A percentile compares a stretch with the other conserved stretches of the same genome.
Conservation (phyloP, 2,888 invertebrate genomes). For the Eilema caniola region DNA sequence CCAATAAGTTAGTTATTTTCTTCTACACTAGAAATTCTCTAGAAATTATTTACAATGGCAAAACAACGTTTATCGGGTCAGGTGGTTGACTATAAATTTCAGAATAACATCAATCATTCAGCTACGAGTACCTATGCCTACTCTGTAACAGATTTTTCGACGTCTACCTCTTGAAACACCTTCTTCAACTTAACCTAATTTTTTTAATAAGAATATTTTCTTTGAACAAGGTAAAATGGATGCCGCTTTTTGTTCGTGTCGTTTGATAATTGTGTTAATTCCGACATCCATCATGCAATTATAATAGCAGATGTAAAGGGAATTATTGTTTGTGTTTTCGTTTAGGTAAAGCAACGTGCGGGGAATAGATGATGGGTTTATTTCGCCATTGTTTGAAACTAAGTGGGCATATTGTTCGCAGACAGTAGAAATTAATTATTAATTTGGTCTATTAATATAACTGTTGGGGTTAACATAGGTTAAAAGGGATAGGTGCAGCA, state of each 20-base stretch:
- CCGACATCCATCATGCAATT: constrained; percentile 65
- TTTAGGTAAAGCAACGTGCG: constrained; percentile 38
- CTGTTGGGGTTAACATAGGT: constrained; percentile 2
- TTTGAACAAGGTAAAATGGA: constrained; percentile 43
- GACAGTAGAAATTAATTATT: constrained; percentile 42
- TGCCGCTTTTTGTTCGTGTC: constrained; percentile 45
- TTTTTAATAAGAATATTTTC: constrained; percentile 38
- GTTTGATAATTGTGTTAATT: constrained; percentile 63
- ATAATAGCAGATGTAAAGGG: constrained; percentile 46
- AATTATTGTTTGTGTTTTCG: constrained; percentile 30
- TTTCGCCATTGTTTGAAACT: constrained; percentile 33
- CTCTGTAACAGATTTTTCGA: constrained; percentile 32
- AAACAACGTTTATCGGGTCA: no score
- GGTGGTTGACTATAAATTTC: no score
- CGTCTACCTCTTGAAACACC: constrained; percentile 19
- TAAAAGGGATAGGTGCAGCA: neutral
- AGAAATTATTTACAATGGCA: no score
- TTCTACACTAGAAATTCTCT: no score
- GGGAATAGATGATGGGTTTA: constrained; percentile 25
- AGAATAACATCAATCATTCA: constrained; percentile 25
- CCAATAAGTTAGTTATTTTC: no score
- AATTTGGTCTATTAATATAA: constrained; percentile 22
- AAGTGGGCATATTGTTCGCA: constrained; percentile 30
- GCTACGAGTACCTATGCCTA: constrained; percentile 15
- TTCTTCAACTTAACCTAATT: constrained; percentile 30